These are phyloP conservation scores for Empidonax alnorum DNA, from an alignment of 2,113 vertebrate genomes.

Conservation along the genomic window DNA sequence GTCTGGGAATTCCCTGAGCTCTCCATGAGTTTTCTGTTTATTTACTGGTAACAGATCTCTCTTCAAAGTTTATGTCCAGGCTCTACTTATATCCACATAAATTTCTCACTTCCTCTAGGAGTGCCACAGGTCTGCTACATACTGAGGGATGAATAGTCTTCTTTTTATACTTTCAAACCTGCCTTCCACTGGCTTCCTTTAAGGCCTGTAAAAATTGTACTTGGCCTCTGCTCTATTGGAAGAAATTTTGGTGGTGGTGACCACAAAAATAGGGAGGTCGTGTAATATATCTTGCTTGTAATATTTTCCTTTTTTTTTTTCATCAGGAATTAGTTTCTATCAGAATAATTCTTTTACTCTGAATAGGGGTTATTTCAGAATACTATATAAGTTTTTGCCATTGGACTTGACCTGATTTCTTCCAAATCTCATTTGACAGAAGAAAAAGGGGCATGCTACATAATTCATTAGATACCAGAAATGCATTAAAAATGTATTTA, in stretches of 20 bases:
- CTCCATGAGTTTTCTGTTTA: background rate
- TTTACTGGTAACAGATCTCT: background rate
- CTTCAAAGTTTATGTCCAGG: background rate
- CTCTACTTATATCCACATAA: background rate
- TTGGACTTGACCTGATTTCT: constrained; percentile 53
- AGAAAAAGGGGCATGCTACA: constrained; percentile 11
- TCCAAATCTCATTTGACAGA: constrained; percentile 32
- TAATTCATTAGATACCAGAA: constrained; percentile 60
- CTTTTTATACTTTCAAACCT: background rate
- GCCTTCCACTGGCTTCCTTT: background rate
- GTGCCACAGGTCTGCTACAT: background rate
- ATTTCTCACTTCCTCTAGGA: background rate
- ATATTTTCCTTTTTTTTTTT: background rate
- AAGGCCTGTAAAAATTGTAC: background rate
- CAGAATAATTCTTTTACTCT: background rate
- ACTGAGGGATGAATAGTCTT: background rate
- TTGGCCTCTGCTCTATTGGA: background rate
- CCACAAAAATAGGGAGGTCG: background rate
- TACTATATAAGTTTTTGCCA: background rate
- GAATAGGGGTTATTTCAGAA: constrained; percentile 19
- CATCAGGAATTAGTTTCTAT: background rate
- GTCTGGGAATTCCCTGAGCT: background rate
- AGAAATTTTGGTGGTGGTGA: background rate
- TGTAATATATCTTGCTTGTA: background rate
- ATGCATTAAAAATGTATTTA: constrained; percentile 64